Percentiles rank a stretch among this genome's conserved stretches.
These are phyloP conservation scores for Drosophila busckii DNA, from an alignment of 1,140 invertebrate species.

Conservation along the genomic window DNA sequence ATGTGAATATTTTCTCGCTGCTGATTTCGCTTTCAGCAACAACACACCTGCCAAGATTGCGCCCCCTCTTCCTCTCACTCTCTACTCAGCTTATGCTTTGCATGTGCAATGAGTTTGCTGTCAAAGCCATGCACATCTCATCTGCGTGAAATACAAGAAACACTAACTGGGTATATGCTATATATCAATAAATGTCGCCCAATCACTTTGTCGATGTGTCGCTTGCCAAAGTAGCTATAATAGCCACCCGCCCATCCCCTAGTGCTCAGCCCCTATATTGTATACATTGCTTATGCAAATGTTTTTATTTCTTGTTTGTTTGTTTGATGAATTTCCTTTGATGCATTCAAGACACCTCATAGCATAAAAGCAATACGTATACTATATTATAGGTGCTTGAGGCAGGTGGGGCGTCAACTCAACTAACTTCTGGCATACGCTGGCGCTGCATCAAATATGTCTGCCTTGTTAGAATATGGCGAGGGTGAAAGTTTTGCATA, in stretches of 20 bases:
- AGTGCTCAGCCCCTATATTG: slow-evolving; percentile 27
- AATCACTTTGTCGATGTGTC: slow-evolving; percentile 40
- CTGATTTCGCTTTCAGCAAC: slow-evolving; percentile 16
- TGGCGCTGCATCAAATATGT: slow-evolving; percentile 33
- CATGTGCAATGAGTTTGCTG: slow-evolving; percentile 16
- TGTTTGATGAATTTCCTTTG: slow-evolving; percentile 6
- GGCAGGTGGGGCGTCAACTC: slow-evolving; percentile 36
- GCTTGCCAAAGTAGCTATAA: slow-evolving; percentile 57
- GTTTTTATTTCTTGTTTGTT: slow-evolving; percentile 15
- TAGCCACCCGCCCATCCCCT: slow-evolving; percentile 3
- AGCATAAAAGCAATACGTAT: too few relatives aligned
- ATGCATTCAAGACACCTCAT: slow-evolving; percentile 2
- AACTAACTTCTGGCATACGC: slow-evolving; percentile 60
- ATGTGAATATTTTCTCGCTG: slow-evolving; percentile 25
- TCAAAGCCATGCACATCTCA: too few relatives aligned
- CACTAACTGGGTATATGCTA: slow-evolving; percentile 31
- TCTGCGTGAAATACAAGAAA: too few relatives aligned
- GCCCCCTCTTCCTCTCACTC: not conserved
- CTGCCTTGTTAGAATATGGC: slow-evolving; percentile 50
- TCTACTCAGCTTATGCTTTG: slow-evolving; percentile 3
- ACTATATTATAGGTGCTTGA: too few relatives aligned
- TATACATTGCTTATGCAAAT: slow-evolving; percentile 27
- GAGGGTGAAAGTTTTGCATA: slow-evolving; percentile 64
- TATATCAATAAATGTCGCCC: slow-evolving; percentile 52
- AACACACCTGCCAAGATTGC: slow-evolving; percentile 10